Evolutionary conservation across 1,140 invertebrate genomes (phyloP).

Genomic region (Luehdorfia chinensis): DNA sequence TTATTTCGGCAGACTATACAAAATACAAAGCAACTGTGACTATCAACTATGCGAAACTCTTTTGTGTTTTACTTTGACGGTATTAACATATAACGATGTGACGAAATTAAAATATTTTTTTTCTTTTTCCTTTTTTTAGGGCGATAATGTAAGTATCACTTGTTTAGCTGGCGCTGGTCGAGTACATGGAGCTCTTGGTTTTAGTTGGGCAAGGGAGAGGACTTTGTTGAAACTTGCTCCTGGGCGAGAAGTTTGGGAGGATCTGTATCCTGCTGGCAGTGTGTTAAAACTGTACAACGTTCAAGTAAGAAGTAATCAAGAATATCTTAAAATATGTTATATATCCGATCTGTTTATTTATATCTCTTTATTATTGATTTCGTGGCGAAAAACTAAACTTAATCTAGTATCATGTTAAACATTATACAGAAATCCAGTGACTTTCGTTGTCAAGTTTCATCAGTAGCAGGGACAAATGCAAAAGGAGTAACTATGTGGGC

Average conservation of each 20-base stretch:
- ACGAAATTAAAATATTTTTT: too few relatives aligned
- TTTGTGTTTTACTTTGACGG: too few relatives aligned
- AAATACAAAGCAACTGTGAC: too few relatives aligned
- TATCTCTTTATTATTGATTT: too few relatives aligned
- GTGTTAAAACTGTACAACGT: constrained; percentile 87
- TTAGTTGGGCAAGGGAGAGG: constrained; percentile 88
- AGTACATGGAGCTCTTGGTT: constrained; percentile 82
- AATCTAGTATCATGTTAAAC: background rate
- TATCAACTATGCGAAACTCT: too few relatives aligned
- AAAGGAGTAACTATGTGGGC: constrained; percentile 65
- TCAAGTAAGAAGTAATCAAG: constrained; percentile 75
- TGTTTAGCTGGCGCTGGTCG: constrained; percentile 80
- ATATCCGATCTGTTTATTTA: too few relatives aligned
- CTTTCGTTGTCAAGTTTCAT: constrained; percentile 71
- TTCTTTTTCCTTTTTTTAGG: too few relatives aligned
- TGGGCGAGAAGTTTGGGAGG: constrained; percentile 86
- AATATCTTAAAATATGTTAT: too few relatives aligned
- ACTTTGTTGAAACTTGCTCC: constrained; percentile 83
- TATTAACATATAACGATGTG: too few relatives aligned
- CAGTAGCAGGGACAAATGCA: constrained; percentile 62
- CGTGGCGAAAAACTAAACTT: too few relatives aligned
- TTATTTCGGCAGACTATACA: too few relatives aligned
- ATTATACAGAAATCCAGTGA: constrained; percentile 65
- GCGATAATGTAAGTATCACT: constrained; percentile 81
- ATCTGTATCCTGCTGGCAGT: constrained; percentile 86